Evolutionary conservation across 2,888 invertebrate species (phyloP).

Genomic region (Actias luna): DNA sequence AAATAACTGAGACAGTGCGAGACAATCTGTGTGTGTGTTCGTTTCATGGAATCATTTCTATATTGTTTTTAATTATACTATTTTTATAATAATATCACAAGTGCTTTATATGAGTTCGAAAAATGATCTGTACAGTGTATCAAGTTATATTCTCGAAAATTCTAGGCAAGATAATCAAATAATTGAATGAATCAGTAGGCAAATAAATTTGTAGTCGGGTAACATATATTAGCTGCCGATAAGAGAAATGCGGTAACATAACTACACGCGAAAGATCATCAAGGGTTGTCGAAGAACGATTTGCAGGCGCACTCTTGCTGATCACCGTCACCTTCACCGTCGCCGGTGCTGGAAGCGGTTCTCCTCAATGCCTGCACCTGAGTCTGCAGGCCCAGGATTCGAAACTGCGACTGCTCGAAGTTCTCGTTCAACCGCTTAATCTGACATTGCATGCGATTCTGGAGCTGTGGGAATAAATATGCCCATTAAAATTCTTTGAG

Average conservation of each 20-base stretch:
- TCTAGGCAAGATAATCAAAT: no score
- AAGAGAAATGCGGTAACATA: background rate
- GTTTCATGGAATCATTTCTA: background rate
- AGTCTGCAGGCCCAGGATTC: conserved; percentile 84
- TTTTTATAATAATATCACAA: background rate
- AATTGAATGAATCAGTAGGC: no score
- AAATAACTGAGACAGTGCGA: no score
- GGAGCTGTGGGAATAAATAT: conserved; percentile 60
- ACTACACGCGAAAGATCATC: conserved; percentile 2
- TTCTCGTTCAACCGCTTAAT: conserved; percentile 86
- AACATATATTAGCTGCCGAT: no score
- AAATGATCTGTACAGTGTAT: no score
- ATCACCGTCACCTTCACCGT: conserved; percentile 49
- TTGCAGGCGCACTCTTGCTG: conserved; percentile 63
- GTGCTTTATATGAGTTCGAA: no score
- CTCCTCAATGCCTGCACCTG: conserved; percentile 84
- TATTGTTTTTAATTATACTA: background rate
- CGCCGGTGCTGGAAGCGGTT: conserved; percentile 58
- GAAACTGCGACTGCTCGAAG: conserved; percentile 86
- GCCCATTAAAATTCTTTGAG: background rate
- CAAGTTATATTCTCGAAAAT: no score
- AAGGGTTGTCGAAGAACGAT: conserved; percentile 54
- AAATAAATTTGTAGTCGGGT: no score
- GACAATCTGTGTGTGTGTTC: background rate
- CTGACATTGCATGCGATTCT: conserved; percentile 87